Conservation (phyloP, 2,113 vertebrate species). For the western clawed frog (Xenopus tropicalis) region UCB_Xtro_10.0 CM004451.2:54565001-54565500, state of each 20-base stretch:
- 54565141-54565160: too few relatives aligned
- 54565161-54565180: too few relatives aligned
- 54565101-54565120: neutral
- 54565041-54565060: neutral
- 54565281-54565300: slow-evolving; percentile 13
- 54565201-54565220: neutral
- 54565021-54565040: neutral
- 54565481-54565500: too few relatives aligned
- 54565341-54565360: slow-evolving; percentile 5
- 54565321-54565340: slow-evolving; percentile 2
- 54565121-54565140: neutral
- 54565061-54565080: neutral
- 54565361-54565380: neutral
- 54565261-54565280: slow-evolving; percentile 22
- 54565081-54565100: too few relatives aligned
- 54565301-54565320: slow-evolving; percentile 19
- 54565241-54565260: neutral
- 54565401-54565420: too few relatives aligned
- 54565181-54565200: neutral
- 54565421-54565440: neutral
- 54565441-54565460: too few relatives aligned
- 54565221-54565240: neutral
- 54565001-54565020: neutral
- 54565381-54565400: too few relatives aligned
- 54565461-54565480: too few relatives aligned